Conservation (phyloP, 2,888 invertebrate species). For the Harmothoe impar region DNA sequence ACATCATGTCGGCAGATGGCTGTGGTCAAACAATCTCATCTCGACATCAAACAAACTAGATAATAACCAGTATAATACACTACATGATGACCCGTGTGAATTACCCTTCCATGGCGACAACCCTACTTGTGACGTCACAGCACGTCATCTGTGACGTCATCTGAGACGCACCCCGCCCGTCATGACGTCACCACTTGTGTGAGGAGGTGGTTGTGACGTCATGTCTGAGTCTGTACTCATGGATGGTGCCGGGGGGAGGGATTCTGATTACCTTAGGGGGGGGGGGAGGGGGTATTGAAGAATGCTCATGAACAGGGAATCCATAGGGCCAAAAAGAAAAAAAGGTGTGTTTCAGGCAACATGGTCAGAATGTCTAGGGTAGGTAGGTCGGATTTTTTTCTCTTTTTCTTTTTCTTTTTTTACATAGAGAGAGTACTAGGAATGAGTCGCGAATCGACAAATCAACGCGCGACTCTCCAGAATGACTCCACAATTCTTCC, state of each 20-base stretch:
- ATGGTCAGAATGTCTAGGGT: no score
- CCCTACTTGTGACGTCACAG: neutral
- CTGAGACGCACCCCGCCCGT: neutral
- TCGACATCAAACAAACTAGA: no score
- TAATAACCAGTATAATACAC: neutral
- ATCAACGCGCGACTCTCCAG: no score
- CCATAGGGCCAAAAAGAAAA: no score
- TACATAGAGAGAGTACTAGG: no score
- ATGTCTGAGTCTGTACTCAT: neutral
- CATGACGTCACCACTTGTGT: constrained; percentile 10
- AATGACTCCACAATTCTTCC: no score
- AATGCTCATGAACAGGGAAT: no score
- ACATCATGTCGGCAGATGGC: neutral
- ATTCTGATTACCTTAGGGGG: neutral
- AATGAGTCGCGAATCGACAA: no score
- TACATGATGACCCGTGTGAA: neutral
- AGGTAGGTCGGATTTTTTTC: no score
- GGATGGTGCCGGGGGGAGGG: neutral
- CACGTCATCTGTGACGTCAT: constrained; percentile 36
- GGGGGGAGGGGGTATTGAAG: neutral
- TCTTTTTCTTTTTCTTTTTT: no score
- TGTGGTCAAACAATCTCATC: neutral
- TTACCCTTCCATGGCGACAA: neutral
- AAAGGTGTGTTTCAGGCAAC: no score
- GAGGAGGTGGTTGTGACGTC: neutral